Evolutionary conservation across 2,113 vertebrate species (phyloP).

Genomic region (Poeciliopsis turrubarensis): DNA sequence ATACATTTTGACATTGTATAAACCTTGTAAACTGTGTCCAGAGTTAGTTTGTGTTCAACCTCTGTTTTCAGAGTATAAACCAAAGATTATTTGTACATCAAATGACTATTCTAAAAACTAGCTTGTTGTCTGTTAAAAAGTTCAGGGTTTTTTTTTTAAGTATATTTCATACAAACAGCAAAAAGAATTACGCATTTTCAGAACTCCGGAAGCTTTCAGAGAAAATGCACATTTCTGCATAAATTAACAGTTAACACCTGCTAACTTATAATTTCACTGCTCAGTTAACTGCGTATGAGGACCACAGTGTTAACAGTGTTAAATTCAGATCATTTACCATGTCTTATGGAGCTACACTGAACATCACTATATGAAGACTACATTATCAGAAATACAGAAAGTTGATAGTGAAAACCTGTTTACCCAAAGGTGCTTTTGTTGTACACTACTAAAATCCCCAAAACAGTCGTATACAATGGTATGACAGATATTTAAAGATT

Average conservation of each 20-base stretch:
- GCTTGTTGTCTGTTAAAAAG: background rate
- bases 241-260: no score
- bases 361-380: no score
- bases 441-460: no score
- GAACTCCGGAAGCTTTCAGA: conserved; percentile 23
- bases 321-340: no score
- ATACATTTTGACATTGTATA: conserved; percentile 38
- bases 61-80: conserved; percentile 1
- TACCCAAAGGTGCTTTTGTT: no score
- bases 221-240: conserved; percentile 3
- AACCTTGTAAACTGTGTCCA: conserved; percentile 29
- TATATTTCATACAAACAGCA: background rate
- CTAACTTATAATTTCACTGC: no score
- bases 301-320: no score
- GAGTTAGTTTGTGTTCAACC: conserved; percentile 37
- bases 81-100: background rate
- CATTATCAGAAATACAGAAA: background rate
- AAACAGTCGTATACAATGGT: no score
- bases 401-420: background rate
- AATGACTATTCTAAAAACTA: background rate
- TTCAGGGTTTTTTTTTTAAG: conserved; percentile 14
- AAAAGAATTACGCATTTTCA: conserved; percentile 20
- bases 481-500: no score
- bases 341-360: no score
- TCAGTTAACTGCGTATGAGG: no score